These are phyloP conservation scores for Pammene fasciana DNA, from an alignment of 2,888 invertebrate species.

Conservation along the genomic window DNA sequence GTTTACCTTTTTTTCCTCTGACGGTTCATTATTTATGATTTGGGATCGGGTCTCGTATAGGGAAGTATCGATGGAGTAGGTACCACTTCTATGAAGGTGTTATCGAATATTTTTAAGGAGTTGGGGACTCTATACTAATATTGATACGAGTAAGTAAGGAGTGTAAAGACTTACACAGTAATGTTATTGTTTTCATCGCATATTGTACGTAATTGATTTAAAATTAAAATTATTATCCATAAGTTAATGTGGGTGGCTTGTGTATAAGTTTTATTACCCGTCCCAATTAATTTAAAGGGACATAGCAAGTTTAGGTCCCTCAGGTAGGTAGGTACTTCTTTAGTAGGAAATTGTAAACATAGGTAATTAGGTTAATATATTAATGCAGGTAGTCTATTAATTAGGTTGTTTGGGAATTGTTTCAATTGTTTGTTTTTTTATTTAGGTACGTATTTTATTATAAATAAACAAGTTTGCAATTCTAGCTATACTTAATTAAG, in stretches of 20 bases:
- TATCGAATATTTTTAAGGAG: background rate
- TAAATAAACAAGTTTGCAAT: background rate
- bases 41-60: conserved; percentile 4
- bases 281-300: background rate
- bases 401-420: background rate
- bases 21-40: conserved; percentile 30
- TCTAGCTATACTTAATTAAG: background rate
- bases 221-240: background rate
- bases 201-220: background rate
- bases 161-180: too few species aligned
- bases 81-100: background rate
- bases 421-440: too few species aligned
- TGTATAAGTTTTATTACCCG: background rate
- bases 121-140: too few species aligned
- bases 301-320: background rate
- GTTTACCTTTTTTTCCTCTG: background rate
- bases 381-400: background rate
- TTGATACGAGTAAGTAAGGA: too few species aligned
- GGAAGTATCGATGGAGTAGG: background rate
- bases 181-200: too few species aligned
- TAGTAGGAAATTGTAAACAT: conserved; percentile 3
- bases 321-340: background rate
- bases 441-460: too few species aligned
- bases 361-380: conserved; percentile 6
- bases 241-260: background rate